Evolutionary conservation across 2,888 invertebrate species (phyloP), one percentile per base, ranked within the genome.

Genomic region (Lydus trimaculatus): DNA sequence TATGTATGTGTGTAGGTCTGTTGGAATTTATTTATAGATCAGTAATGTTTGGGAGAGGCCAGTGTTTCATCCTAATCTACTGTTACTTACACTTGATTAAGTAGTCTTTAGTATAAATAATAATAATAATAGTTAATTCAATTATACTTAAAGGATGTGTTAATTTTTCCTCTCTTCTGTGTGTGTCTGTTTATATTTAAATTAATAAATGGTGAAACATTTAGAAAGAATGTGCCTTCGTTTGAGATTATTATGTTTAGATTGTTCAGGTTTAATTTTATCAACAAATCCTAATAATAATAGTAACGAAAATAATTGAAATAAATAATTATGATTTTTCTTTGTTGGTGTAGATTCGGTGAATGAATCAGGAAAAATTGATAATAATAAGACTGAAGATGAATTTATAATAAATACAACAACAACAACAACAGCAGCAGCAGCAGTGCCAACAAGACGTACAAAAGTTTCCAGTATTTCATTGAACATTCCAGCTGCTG

Each of bases 401-500:
- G 64, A 64, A 31, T 43, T 43, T n/a, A n/a, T n/a, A 43, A 43
- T 43, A 43, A 43, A 43, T 43, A n/a, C 43, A 43, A 43, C 73
- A 39, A 74, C 77, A 67, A 78, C 79, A 74, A 75, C 85, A 87
- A 87, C 87, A 82, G 87, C 81, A 85, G 87, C 84, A 63, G 31
- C 28, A 58, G 52, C 56, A 64, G 74, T 78, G 66, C 78, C 80
- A 74, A 75, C 85, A 87, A 87, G 87, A 83, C 87, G 82, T 85
- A 87, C 85, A 78, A 90, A 87, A 86, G 86, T 89, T 77, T 89
- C 87, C 71, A 87, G 89, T 80, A 89, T 90, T 74, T 89, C 89
- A 28, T 84, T 91, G 63, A 90, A 90, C 82, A 86, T 91, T 80
- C 89, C 90, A 72, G 89, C 90, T 15, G 90, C 90, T 23, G 90